Conservation (phyloP, 2,888 invertebrate genomes). For the Callosobruchus maculatus region DNA sequence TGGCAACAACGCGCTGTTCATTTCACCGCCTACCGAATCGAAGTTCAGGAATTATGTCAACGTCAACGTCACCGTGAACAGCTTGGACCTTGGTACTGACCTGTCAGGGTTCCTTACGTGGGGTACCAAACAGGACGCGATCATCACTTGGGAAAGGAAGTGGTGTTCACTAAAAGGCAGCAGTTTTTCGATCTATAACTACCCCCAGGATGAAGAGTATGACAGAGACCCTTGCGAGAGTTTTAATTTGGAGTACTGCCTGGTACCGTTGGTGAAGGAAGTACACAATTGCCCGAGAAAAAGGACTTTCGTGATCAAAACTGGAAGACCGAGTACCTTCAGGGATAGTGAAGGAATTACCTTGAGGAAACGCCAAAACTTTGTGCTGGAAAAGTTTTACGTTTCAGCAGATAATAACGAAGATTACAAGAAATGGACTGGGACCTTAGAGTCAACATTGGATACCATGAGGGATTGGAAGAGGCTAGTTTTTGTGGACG, state of each 20-base stretch:
- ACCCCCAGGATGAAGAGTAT: slow-evolving; percentile 48
- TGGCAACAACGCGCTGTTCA: slow-evolving; percentile 2
- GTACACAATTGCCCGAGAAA: slow-evolving; percentile 50
- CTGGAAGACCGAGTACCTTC: slow-evolving; percentile 21
- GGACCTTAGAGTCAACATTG: slow-evolving; percentile 20
- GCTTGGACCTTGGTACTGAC: slow-evolving; percentile 20
- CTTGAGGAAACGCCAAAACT: slow-evolving; percentile 16
- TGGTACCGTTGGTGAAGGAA: slow-evolving; percentile 28
- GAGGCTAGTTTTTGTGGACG: slow-evolving; percentile 20
- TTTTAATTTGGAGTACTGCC: slow-evolving; percentile 47
- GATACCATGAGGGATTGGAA: slow-evolving; percentile 24
- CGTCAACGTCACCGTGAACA: slow-evolving; percentile 17
- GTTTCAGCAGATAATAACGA: slow-evolving; percentile 50
- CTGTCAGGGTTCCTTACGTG: slow-evolving; percentile 53
- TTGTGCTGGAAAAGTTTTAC: slow-evolving; percentile 36
- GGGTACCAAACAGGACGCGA: slow-evolving; percentile 42
- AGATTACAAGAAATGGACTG: slow-evolving; percentile 49
- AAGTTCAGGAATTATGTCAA: slow-evolving; percentile 11
- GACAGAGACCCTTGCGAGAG: slow-evolving; percentile 42
- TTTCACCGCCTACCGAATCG: not conserved
- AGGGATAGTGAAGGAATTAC: slow-evolving; percentile 5
- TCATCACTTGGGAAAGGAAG: slow-evolving; percentile 53
- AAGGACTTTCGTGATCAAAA: slow-evolving; percentile 47
- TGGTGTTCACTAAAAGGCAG: slow-evolving; percentile 54
- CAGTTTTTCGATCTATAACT: slow-evolving; percentile 51